A percentile compares a stretch with the other conserved stretches of the same genome.
Conservation (phyloP, 2,113 vertebrate species). For the Corythornis cristatus region DNA sequence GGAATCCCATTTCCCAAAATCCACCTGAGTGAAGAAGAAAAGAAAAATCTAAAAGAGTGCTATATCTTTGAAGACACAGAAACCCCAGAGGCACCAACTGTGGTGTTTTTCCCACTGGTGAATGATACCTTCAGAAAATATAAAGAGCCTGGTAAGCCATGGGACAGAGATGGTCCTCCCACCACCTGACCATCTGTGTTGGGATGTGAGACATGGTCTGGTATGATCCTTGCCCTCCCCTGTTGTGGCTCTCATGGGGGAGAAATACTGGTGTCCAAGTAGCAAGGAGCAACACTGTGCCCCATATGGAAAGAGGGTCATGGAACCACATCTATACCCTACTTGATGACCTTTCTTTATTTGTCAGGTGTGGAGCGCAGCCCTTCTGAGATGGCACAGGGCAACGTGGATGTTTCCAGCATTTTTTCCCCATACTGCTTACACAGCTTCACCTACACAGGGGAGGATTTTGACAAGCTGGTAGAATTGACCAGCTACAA, state of each 20-base stretch:
- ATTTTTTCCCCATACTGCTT: slow-evolving; percentile 75
- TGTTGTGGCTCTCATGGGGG: not conserved
- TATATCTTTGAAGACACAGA: slow-evolving; percentile 75
- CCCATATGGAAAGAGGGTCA: rapidly evolving
- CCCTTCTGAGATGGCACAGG: slow-evolving; percentile 62
- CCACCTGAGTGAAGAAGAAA: slow-evolving; percentile 62
- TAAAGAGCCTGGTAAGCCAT: slow-evolving; percentile 73
- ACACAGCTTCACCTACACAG: slow-evolving; percentile 75
- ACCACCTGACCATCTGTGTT: not conserved
- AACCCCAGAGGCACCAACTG: slow-evolving; percentile 50
- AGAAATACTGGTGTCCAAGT: not conserved
- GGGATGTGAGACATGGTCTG: not conserved
- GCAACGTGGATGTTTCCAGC: slow-evolving; percentile 76
- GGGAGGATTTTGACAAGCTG: slow-evolving; percentile 77
- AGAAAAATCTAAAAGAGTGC: slow-evolving; percentile 58
- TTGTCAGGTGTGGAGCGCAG: slow-evolving; percentile 70
- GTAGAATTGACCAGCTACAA: slow-evolving; percentile 80
- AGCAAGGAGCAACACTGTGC: rapidly evolving
- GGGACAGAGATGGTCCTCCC: not conserved
- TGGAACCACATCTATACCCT: not conserved
- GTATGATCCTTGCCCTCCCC: rapidly evolving
- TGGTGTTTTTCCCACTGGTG: slow-evolving; percentile 80
- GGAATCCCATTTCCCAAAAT: slow-evolving; percentile 78
- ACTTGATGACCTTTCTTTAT: not conserved
- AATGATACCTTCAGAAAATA: slow-evolving; percentile 67